These are phyloP conservation scores for Chascanopsetta lugubris DNA, from an alignment of 2,113 vertebrate genomes.

Conservation along the genomic window DNA sequence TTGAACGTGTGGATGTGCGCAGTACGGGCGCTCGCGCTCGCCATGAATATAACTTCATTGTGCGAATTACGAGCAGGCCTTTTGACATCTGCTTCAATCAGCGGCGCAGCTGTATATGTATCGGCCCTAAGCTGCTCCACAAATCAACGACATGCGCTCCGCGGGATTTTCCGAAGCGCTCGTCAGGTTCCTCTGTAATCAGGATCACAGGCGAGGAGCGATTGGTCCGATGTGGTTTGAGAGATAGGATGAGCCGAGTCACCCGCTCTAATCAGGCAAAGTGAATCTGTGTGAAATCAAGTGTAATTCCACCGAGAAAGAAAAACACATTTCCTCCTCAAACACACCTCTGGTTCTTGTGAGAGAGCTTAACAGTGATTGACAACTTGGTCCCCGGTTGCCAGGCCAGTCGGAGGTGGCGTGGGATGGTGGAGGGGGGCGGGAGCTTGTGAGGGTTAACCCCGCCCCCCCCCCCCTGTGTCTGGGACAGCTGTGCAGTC, in stretches of 20 bases:
- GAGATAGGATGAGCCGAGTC: slow-evolving; percentile 39
- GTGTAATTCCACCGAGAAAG: background rate
- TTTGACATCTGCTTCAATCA: slow-evolving; percentile 61
- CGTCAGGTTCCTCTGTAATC: slow-evolving; percentile 63
- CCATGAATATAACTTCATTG: slow-evolving; percentile 62
- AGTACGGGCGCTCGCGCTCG: slow-evolving; percentile 60
- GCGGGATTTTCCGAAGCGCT: slow-evolving; percentile 53
- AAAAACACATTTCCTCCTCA: background rate
- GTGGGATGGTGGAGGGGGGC: slow-evolving; percentile 49
- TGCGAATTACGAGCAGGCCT: slow-evolving; percentile 58
- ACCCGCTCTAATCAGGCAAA: slow-evolving; percentile 44
- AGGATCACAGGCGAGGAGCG: slow-evolving; percentile 42
- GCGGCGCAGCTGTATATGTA: slow-evolving; percentile 72
- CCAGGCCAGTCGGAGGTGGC: slow-evolving; percentile 62
- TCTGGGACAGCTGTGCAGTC: slow-evolving; percentile 72
- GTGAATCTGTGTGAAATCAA: slow-evolving; percentile 37
- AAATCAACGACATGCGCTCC: slow-evolving; percentile 66
- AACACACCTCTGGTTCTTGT: slow-evolving; percentile 47
- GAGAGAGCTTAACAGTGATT: slow-evolving; percentile 61
- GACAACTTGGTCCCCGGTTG: slow-evolving; percentile 46
- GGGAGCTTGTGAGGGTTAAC: slow-evolving; percentile 57
- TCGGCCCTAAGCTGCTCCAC: slow-evolving; percentile 59
- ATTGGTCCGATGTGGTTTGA: slow-evolving; percentile 28
- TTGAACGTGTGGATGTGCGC: slow-evolving; percentile 55
- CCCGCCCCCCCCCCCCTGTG: too few relatives aligned